Evolutionary conservation across 35 echinoderm and acorn worm genomes (phyloP).

Genomic region (Ophiothrix spiculata): DNA sequence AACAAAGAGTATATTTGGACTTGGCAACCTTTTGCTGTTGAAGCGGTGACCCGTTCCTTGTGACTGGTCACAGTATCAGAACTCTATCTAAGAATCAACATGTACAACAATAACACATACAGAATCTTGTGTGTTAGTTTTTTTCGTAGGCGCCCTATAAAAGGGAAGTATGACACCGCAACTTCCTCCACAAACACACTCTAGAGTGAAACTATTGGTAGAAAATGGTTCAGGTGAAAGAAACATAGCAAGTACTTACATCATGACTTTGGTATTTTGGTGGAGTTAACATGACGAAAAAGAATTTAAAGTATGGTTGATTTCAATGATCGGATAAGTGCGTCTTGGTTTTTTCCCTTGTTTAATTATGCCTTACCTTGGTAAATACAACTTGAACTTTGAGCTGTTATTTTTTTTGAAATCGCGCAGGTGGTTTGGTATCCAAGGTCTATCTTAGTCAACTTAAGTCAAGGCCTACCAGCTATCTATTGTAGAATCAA

Average conservation of each 20-base stretch:
- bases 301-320: not conserved
- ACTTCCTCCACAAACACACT: conserved; percentile 2
- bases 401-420: conserved; percentile 28
- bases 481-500: not conserved
- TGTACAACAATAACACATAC: conserved; percentile 13
- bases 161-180: conserved; percentile 4
- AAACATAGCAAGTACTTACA: not conserved
- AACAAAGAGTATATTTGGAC: not conserved
- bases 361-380: conserved; percentile 39
- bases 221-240: not conserved
- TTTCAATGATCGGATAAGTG: not conserved
- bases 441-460: conserved; percentile 7
- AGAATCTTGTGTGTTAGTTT: conserved; percentile 1
- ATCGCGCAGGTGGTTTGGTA: conserved; percentile 1
- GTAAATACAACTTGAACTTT: conserved; percentile 73
- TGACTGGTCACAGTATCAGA: conserved; percentile 28
- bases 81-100: conserved; percentile 46
- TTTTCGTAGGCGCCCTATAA: not conserved
- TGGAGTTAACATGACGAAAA: not conserved
- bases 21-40: not conserved
- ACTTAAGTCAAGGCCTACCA: not conserved
- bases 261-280: conserved; percentile 13
- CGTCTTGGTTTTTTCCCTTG: not conserved
- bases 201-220: conserved; percentile 3
- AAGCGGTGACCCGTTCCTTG: not conserved